These are phyloP conservation scores for Metacarcinus magister DNA, from an alignment of 2,888 invertebrate species.

Conservation along the genomic window DNA sequence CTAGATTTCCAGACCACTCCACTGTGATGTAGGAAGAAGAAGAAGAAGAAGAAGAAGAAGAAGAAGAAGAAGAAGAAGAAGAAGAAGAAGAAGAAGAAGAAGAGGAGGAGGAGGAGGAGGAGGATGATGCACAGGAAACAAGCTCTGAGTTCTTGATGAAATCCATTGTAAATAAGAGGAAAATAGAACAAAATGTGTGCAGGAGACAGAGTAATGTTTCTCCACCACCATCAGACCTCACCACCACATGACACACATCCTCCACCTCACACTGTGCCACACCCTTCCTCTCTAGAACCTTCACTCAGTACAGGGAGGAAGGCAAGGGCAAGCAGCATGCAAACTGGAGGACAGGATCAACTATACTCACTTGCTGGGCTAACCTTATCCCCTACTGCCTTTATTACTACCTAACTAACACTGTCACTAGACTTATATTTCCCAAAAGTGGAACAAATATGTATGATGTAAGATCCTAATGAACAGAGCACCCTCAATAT, in stretches of 20 bases:
- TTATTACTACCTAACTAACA: not conserved
- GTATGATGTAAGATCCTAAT: not conserved
- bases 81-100: not conserved
- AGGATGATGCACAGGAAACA: constrained; percentile 15
- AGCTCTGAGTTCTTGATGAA: not conserved
- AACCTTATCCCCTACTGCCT: not conserved
- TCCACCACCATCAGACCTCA: not conserved
- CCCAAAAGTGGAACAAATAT: not conserved
- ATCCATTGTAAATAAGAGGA: constrained; percentile 18
- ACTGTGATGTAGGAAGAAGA: constrained; percentile 28
- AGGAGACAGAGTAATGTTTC: not conserved
- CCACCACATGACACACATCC: not conserved
- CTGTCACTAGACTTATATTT: not conserved
- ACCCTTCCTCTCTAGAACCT: not conserved
- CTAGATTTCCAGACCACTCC: not conserved
- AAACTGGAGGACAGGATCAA: not conserved
- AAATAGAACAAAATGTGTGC: not conserved
- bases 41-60: not conserved
- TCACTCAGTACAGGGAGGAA: not conserved
- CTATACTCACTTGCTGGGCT: not conserved
- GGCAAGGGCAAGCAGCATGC: not conserved
- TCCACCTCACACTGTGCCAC: constrained; percentile 17
- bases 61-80: not conserved
- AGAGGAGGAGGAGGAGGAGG: not conserved
- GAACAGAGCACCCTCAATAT: not conserved